Evolutionary conservation across 2,888 invertebrate genomes (phyloP), one percentile per base, ranked within the genome.

Genomic region (Kuschelorhynchus macadamiae): DNA sequence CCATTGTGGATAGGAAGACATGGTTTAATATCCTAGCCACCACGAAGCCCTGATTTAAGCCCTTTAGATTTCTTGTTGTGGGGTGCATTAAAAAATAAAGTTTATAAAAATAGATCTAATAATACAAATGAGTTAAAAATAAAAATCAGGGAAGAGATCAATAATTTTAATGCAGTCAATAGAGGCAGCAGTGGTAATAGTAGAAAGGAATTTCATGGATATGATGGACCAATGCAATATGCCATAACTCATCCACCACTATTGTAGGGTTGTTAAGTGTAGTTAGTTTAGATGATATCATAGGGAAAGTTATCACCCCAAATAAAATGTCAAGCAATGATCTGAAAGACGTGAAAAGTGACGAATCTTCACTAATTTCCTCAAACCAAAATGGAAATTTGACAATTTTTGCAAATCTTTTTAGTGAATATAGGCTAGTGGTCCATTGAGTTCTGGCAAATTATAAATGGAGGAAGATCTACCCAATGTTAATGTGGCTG

Each of bases 181-280:
- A 88, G 92, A 71, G 89, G 90, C 36, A 89, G 90, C 78, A 92
- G 91, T 75, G 91, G 91, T 74, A 62, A 59, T 20, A 87, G 86
- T 78, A 82, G 84, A 72, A 87, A 89, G 74, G 70, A 70, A 30
- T 21, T 70, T 16, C 61, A 66, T 17, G 66, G 65, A 80, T 95
- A 95, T 82, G 94, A 95, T 86, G 93, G 94, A 60, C 94, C 95
- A 74, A 88, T 95, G 87, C 94, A 94, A 85, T 95, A 91, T 83
- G 90, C 91, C 77, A 92, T 93, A 88, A 90, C 90, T 39, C 89
- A 90, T 92, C 93, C 32, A 94, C 94, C 84, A 91, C 91, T 86
- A 88, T 91, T 70, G 87, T 90, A 77, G 79, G 84, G 67, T 73
- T 81, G 67, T 77, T 81, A 5, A 79, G 75, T 70, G 63, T 75